Percentiles rank a stretch among this genome's conserved stretches.
These are phyloP conservation scores for Nemapogon koenigi DNA, from an alignment of 2,888 invertebrate species.

Conservation along the genomic window DNA sequence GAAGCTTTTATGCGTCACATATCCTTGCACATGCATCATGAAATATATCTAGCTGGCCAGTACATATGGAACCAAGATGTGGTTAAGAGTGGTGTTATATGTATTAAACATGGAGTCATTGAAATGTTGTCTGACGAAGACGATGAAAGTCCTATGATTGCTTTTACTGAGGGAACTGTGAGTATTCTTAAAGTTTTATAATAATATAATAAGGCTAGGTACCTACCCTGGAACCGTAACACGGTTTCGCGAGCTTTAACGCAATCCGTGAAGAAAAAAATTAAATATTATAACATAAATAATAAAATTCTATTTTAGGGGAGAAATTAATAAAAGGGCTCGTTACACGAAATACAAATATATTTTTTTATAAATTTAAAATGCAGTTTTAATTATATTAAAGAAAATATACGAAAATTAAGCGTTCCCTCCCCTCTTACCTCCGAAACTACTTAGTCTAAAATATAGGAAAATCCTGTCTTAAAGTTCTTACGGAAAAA, in stretches of 20 bases:
- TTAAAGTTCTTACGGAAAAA: too few relatives aligned
- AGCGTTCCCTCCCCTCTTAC: too few relatives aligned
- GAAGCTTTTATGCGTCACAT: slow-evolving; percentile 52
- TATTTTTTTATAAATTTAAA: background rate
- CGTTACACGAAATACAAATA: background rate
- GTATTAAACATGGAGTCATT: slow-evolving; percentile 48
- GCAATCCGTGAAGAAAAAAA: too few relatives aligned
- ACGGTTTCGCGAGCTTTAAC: too few relatives aligned
- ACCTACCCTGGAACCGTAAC: too few relatives aligned
- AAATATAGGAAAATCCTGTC: too few relatives aligned
- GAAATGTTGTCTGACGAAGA: slow-evolving; percentile 62
- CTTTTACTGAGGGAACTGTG: slow-evolving; percentile 54
- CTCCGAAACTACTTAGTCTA: too few relatives aligned
- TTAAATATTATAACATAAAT: too few relatives aligned
- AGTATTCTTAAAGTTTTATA: slow-evolving; percentile 19
- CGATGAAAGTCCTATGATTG: slow-evolving; percentile 59
- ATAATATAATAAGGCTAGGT: slow-evolving; percentile 5
- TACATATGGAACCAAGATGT: slow-evolving; percentile 50
- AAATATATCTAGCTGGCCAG: slow-evolving; percentile 43
- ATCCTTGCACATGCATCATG: slow-evolving; percentile 44
- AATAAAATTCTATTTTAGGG: background rate
- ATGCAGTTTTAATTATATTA: too few relatives aligned
- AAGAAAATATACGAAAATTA: too few relatives aligned
- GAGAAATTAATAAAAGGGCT: too few relatives aligned
- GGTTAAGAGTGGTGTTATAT: slow-evolving; percentile 49